phyloP scores from a whole-genome alignment of 2,113 vertebrate species.

The Megatriorchis doriae region DNA sequence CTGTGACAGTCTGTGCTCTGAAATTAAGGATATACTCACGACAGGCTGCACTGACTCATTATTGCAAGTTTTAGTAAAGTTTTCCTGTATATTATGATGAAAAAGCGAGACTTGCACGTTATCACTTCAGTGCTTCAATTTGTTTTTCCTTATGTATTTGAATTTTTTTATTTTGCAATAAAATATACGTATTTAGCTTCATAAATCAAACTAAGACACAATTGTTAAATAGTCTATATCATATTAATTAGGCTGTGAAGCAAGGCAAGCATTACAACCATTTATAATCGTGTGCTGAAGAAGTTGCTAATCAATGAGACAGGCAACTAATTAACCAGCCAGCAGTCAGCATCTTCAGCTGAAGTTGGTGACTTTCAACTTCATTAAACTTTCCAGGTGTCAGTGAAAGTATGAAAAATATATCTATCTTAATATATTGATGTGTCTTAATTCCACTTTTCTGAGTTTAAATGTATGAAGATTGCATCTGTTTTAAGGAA shows the following conservation, averaged over 20 bases:
- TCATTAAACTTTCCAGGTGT: conserved; percentile 71
- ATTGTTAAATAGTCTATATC: conserved; percentile 54
- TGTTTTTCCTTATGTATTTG: neutral
- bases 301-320: conserved; percentile 70
- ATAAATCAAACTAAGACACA: conserved; percentile 32
- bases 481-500: neutral
- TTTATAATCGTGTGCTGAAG: conserved; percentile 46
- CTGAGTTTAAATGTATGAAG: neutral
- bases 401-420: conserved; percentile 25
- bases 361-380: conserved; percentile 67
- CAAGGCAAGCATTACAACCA: conserved; percentile 30
- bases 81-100: neutral
- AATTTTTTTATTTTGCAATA: conserved; percentile 12
- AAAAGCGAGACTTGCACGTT: neutral
- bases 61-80: neutral
- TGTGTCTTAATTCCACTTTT: conserved; percentile 39
- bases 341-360: conserved; percentile 61
- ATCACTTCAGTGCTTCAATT: neutral
- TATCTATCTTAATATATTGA: neutral
- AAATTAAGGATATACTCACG: conserved; percentile 1
- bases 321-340: conserved; percentile 70
- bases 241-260: conserved; percentile 66
- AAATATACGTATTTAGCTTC: neutral
- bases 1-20: neutral
- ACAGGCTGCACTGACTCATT: neutral